Evolutionary conservation across 2,888 invertebrate genomes (phyloP).

Genomic region (Dynastes tityus): DNA sequence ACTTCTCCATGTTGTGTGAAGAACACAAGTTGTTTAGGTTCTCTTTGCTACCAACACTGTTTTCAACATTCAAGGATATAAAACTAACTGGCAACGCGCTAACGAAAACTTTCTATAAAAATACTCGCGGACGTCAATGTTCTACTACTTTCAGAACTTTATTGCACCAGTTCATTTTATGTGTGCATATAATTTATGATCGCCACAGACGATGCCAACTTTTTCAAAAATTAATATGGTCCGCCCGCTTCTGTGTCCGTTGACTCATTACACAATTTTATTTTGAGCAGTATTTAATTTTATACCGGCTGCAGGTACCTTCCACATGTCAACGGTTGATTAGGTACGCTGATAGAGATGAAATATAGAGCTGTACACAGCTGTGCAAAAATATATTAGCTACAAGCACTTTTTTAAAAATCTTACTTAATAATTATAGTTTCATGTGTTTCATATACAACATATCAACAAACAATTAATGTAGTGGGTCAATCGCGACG

Average conservation of each 20-base stretch:
- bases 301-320: neutral
- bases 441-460: no score
- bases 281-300: slow-evolving; percentile 26
- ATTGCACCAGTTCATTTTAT: slow-evolving; percentile 36
- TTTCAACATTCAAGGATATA: no score
- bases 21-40: no score
- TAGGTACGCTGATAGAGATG: slow-evolving; percentile 9
- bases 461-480: no score
- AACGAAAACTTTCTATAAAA: slow-evolving; percentile 18
- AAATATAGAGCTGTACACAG: neutral
- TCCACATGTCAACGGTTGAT: neutral
- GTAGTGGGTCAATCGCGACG: no score
- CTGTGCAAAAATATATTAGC: neutral
- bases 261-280: slow-evolving; percentile 35
- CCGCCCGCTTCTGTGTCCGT: slow-evolving; percentile 31
- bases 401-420: neutral
- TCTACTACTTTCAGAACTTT: slow-evolving; percentile 15
- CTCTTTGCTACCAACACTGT: no score
- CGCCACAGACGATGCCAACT: slow-evolving; percentile 28
- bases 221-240: slow-evolving; percentile 37
- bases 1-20: no score
- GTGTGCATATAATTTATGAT: slow-evolving; percentile 36
- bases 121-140: slow-evolving; percentile 13
- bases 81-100: neutral
- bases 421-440: no score